phyloP scores from a whole-genome alignment of 2,113 vertebrate genomes.

The Murina feae region DNA sequence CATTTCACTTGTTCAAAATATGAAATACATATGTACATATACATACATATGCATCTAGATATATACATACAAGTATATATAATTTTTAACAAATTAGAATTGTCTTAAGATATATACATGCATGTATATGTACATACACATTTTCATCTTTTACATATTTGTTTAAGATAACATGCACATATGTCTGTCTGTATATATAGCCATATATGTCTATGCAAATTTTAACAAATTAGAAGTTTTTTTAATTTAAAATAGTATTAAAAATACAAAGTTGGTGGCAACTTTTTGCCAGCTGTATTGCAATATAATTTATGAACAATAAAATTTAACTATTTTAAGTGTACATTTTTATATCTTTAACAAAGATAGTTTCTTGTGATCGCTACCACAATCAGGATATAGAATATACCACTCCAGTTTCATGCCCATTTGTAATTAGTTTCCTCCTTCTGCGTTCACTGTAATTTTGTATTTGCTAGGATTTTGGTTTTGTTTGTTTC shows the following conservation, averaged over 20 bases:
- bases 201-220: not conserved
- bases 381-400: not conserved
- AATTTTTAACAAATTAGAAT: constrained; percentile 36
- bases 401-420: not conserved
- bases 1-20: constrained; percentile 16
- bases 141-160: not conserved
- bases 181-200: not conserved
- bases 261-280: not conserved
- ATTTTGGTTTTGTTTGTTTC: not conserved
- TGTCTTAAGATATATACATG: not conserved
- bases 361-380: not conserved
- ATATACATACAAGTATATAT: not conserved
- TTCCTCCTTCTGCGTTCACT: not conserved
- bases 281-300: not conserved
- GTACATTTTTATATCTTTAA: not conserved
- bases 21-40: not conserved
- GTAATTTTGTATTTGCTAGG: not conserved
- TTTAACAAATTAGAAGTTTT: constrained; percentile 4
- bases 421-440: not conserved
- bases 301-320: not conserved
- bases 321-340: not conserved
- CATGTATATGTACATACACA: not conserved
- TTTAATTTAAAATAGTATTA: constrained; percentile 18
- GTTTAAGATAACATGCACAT: not conserved
- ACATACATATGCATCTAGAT: not conserved